A percentile compares a stretch with the other conserved stretches of the same genome.
Conservation (phyloP, 2,888 invertebrate genomes). For the Panopea generosa region DNA sequence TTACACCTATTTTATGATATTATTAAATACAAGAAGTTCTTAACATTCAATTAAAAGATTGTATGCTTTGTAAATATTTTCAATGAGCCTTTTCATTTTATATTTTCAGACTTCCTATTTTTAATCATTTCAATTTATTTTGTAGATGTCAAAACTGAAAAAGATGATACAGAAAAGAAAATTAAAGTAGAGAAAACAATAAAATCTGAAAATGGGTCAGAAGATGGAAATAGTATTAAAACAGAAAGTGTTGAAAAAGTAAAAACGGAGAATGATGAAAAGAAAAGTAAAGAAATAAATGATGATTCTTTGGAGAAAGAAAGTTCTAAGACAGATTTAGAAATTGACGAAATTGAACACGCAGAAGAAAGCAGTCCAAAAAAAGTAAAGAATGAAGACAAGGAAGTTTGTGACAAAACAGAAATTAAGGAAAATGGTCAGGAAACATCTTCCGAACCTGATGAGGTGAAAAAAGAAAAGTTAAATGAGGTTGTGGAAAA, state of each 20-base stretch:
- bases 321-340: no score
- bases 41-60: no score
- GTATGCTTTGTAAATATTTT: no score
- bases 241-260: conserved; percentile 59
- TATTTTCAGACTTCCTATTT: no score
- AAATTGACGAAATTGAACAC: no score
- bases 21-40: no score
- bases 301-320: no score
- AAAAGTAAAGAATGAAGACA: conserved; percentile 79
- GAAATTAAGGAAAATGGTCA: conserved; percentile 84
- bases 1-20: no score
- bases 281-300: conserved; percentile 64
- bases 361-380: conserved; percentile 72
- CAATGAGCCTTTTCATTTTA: no score
- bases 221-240: conserved; percentile 66
- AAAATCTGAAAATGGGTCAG: conserved; percentile 14
- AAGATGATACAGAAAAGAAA: conserved; percentile 33
- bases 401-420: conserved; percentile 84
- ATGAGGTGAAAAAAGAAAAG: conserved; percentile 60
- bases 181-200: conserved; percentile 40
- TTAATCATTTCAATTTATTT: no score
- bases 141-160: conserved; percentile 37
- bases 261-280: conserved; percentile 66
- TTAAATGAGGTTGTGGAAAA: conserved; percentile 49
- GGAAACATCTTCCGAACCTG: conserved; percentile 68